Conservation (phyloP, 2,113 vertebrate genomes). For the Elaphurus davidianus region DNA sequence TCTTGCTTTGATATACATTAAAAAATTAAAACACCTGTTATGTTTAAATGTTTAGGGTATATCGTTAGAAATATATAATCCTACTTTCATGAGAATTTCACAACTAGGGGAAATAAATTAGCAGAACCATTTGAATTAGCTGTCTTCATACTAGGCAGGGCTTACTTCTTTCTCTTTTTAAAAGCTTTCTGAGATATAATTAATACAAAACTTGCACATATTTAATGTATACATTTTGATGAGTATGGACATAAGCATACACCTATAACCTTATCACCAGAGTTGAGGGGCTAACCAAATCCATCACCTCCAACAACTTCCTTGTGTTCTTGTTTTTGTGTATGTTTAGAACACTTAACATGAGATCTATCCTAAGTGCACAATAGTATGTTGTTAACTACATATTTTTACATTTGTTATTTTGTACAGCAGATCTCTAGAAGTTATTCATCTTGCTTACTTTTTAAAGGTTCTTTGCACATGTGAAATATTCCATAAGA, state of each 20-base stretch:
- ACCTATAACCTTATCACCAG: neutral
- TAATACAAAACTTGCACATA: neutral
- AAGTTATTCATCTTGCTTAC: slow-evolving; percentile 29
- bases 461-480: slow-evolving; percentile 89
- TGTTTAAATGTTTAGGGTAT: neutral
- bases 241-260: neutral
- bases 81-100: neutral
- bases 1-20: neutral
- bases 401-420: neutral
- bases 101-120: slow-evolving; percentile 86
- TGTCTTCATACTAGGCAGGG: slow-evolving; percentile 88
- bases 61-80: neutral
- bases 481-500: slow-evolving; percentile 88
- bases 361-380: neutral
- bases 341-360: neutral
- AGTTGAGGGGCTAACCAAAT: neutral
- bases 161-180: slow-evolving; percentile 86
- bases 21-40: neutral
- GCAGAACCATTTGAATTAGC: slow-evolving; percentile 88
- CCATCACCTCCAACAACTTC: neutral
- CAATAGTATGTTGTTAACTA: neutral
- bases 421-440: neutral
- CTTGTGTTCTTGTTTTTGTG: neutral
- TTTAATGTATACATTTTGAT: neutral
- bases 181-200: slow-evolving; percentile 79